Conservation (phyloP, 1,140 invertebrate species). For the Diorhabda sublineata region DNA sequence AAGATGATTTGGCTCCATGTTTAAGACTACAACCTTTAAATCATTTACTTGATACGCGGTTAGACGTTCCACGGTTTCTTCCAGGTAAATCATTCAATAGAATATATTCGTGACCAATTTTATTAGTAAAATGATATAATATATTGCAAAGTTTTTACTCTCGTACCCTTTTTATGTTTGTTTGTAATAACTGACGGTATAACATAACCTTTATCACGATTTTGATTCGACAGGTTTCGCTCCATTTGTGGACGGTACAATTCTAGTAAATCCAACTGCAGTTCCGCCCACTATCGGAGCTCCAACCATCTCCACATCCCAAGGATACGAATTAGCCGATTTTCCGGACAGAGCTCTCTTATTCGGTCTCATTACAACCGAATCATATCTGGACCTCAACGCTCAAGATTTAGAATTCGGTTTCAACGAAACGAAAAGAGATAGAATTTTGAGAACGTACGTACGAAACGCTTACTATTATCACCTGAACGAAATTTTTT, state of each 20-base stretch:
- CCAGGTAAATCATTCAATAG: conserved; percentile 45
- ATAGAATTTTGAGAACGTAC: conserved; percentile 80
- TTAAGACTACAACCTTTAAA: conserved; percentile 67
- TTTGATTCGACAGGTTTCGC: conserved; percentile 62
- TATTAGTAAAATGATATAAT: too few relatives aligned
- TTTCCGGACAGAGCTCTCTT: conserved; percentile 75
- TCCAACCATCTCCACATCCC: conserved; percentile 52
- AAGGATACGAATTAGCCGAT: conserved; percentile 75
- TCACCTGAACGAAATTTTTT: conserved; percentile 87
- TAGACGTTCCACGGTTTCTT: conserved; percentile 76
- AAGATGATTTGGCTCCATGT: conserved; percentile 80
- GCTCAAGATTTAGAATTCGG: conserved; percentile 77
- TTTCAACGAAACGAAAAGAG: conserved; percentile 77
- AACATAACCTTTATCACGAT: too few relatives aligned
- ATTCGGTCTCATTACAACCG: conserved; percentile 66
- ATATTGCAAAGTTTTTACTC: too few relatives aligned
- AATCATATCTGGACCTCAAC: conserved; percentile 73
- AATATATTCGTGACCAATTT: too few relatives aligned
- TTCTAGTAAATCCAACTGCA: conserved; percentile 58
- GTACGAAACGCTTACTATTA: conserved; percentile 85
- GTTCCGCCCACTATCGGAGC: conserved; percentile 32
- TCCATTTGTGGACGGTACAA: conserved; percentile 82
- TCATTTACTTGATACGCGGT: conserved; percentile 63
- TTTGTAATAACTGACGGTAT: too few relatives aligned
- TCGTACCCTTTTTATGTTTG: too few relatives aligned